phyloP scores from a whole-genome alignment of 2,888 invertebrate genomes.

The Drosophila kanekoi region DNA sequence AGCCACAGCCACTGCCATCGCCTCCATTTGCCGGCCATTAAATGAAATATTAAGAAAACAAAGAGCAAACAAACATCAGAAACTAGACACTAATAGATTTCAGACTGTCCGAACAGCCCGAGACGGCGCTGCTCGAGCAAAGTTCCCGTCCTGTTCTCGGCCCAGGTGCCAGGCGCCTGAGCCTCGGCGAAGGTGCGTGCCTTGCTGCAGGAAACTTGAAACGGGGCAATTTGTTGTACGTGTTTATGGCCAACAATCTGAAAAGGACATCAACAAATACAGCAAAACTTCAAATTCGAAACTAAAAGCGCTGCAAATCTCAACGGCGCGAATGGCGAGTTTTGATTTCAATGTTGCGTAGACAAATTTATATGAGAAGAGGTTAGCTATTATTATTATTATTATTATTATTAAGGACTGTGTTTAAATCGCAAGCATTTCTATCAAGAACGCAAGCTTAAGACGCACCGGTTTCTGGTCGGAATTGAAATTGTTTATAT shows the following conservation, averaged over 20 bases:
- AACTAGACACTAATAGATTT: constrained; percentile 50
- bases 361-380: constrained; percentile 6
- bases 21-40: constrained; percentile 32
- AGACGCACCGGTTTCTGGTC: too few species aligned
- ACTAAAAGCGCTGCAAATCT: constrained; percentile 64
- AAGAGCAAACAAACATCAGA: constrained; percentile 44
- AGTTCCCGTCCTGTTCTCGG: constrained; percentile 8
- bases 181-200: constrained; percentile 39
- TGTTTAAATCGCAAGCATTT: too few species aligned
- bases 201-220: constrained; percentile 43
- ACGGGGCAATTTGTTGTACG: constrained; percentile 64
- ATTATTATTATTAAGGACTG: background rate
- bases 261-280: constrained; percentile 18
- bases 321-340: constrained; percentile 17
- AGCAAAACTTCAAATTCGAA: constrained; percentile 61
- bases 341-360: constrained; percentile 32
- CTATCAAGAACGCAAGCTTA: too few species aligned
- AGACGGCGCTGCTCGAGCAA: constrained; percentile 9
- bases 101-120: background rate
- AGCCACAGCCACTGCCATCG: constrained; percentile 1
- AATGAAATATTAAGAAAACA: constrained; percentile 55
- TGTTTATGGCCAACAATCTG: constrained; percentile 68
- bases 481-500: too few species aligned
- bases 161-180: background rate
- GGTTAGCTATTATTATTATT: background rate